These are phyloP conservation scores for Hormiphora californensis DNA, from an alignment of 37 sponge, comb jelly and placozoan genomes.

Conservation along the genomic window DNA sequence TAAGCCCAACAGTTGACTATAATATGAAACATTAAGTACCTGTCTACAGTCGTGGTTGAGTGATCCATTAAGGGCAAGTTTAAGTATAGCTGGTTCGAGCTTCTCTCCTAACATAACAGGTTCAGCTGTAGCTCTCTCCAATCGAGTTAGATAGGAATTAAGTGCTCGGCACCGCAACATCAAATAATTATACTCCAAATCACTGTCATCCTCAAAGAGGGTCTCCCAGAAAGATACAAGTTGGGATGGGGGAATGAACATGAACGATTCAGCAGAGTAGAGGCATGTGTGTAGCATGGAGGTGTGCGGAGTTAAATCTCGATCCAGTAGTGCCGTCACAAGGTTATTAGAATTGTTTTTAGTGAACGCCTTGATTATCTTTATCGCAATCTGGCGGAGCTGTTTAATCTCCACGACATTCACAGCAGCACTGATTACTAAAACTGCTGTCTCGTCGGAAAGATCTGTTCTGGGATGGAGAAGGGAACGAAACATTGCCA, in stretches of 20 bases:
- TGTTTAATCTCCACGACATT: not conserved
- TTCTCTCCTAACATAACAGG: not conserved
- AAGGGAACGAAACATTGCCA: no score
- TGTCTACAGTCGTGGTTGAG: constrained; percentile 5
- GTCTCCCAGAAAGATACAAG: not conserved
- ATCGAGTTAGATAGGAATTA: not conserved
- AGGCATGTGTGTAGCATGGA: not conserved
- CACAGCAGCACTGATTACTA: no score
- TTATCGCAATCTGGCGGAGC: not conserved
- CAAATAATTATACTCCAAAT: not conserved
- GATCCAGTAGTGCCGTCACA: not conserved
- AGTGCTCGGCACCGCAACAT: constrained; percentile 1
- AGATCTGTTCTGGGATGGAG: no score
- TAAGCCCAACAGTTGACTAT: not conserved
- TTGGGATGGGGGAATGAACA: not conserved
- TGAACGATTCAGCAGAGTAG: not conserved
- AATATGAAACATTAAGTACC: not conserved
- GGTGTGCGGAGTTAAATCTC: not conserved
- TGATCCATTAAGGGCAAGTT: not conserved
- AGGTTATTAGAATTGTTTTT: not conserved
- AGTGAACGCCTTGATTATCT: not conserved
- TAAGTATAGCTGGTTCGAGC: not conserved
- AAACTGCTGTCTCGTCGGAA: no score
- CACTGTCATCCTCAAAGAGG: not conserved
- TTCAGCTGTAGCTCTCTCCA: not conserved